Conservation (phyloP, 2,888 invertebrate species). For the Limnephilus auricula region DNA sequence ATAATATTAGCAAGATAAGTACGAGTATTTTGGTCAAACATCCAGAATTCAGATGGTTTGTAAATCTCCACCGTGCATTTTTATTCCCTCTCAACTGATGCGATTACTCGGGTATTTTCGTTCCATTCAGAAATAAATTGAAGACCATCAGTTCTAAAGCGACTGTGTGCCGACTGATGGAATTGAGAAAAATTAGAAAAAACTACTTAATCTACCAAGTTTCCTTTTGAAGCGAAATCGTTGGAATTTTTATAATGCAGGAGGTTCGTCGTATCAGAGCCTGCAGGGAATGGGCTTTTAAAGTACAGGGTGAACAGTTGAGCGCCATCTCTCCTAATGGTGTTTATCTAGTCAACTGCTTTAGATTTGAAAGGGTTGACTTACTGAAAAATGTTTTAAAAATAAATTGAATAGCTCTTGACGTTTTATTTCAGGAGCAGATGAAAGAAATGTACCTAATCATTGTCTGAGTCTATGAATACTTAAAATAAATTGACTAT, state of each 20-base stretch:
- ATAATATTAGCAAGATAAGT: too few relatives aligned
- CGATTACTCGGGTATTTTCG: slow-evolving; percentile 2
- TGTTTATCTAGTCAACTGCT: neutral
- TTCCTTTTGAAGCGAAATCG: slow-evolving; percentile 2
- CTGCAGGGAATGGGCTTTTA: neutral
- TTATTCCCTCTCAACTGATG: slow-evolving; percentile 13
- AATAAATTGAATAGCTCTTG: too few relatives aligned
- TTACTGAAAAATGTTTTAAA: too few relatives aligned
- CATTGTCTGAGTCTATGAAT: too few relatives aligned
- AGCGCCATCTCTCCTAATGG: neutral
- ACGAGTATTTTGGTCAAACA: neutral
- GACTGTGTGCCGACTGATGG: neutral
- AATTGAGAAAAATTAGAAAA: neutral
- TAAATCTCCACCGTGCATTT: neutral
- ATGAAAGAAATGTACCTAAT: too few relatives aligned
- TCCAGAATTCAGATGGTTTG: neutral
- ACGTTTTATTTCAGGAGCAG: too few relatives aligned
- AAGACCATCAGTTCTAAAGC: neutral
- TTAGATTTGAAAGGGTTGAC: neutral
- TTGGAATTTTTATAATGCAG: neutral
- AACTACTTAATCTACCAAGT: neutral
- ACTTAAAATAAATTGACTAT: too few relatives aligned
- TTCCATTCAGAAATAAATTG: slow-evolving; percentile 23
- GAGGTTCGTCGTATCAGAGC: neutral
- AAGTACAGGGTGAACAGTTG: neutral